A percentile compares a stretch with the other conserved stretches of the same genome.
phyloP scores from a whole-genome alignment of 2,797 vertebrate genomes.

The Periophthalmus magnuspinnatus region DNA sequence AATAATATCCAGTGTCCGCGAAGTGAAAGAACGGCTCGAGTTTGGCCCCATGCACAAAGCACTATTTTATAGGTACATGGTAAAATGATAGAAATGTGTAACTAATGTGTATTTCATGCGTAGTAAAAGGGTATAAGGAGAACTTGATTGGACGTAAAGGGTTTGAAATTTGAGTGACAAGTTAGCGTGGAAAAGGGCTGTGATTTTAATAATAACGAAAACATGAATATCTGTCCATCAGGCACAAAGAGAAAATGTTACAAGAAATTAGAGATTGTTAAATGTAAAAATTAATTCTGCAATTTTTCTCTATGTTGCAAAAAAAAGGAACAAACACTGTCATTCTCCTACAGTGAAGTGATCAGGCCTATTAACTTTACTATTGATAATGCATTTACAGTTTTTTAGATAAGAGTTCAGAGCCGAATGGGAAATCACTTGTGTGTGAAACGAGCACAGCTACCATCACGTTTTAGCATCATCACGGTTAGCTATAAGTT shows the following conservation, averaged over 20 bases:
- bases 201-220: background rate
- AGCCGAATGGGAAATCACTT: background rate
- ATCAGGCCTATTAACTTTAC: background rate
- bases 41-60: slow-evolving; percentile 1
- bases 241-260: background rate
- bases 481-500: background rate
- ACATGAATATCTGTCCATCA: background rate
- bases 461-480: background rate
- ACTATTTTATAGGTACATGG: slow-evolving; percentile 21
- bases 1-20: slow-evolving; percentile 61
- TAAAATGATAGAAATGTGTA: slow-evolving; percentile 29
- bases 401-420: background rate
- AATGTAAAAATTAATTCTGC: background rate
- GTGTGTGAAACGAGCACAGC: background rate
- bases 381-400: background rate
- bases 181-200: background rate
- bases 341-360: background rate
- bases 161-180: background rate
- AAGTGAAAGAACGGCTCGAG: slow-evolving; percentile 19
- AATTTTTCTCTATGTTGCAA: background rate
- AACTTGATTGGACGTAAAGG: background rate
- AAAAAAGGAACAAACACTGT: background rate
- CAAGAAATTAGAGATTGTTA: background rate
- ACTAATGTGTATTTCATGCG: slow-evolving; percentile 17
- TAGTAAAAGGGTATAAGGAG: background rate